Evolutionary conservation across 30 jellyfish, hydroid and myxozoan genomes (phyloP).

Genomic region (Rhopilema esculentum): DNA sequence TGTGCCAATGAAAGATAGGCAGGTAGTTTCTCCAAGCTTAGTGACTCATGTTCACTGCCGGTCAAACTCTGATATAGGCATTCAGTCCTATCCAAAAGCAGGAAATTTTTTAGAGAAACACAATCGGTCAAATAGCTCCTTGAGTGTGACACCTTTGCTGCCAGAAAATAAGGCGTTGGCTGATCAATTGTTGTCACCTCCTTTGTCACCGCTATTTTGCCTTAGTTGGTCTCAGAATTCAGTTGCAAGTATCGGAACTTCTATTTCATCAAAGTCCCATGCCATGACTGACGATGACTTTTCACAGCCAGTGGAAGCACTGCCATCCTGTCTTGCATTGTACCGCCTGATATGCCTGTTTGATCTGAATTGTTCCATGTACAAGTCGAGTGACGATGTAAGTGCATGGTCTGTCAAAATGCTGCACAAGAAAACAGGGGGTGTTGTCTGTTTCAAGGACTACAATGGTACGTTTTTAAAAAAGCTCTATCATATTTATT

Average conservation of each 20-base stretch:
- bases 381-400: slow-evolving; percentile 79
- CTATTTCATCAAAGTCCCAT: slow-evolving; percentile 25
- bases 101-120: not conserved
- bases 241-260: slow-evolving; percentile 21
- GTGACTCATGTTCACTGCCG: slow-evolving; percentile 7
- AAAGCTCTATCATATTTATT: too few species aligned
- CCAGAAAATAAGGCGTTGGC: slow-evolving; percentile 5
- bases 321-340: slow-evolving; percentile 94
- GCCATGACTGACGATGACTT: slow-evolving; percentile 1
- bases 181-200: slow-evolving; percentile 19
- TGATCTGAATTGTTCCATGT: slow-evolving; percentile 94
- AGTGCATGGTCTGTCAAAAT: slow-evolving; percentile 89
- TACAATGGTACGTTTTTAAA: slow-evolving; percentile 74
- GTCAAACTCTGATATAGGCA: slow-evolving; percentile 37
- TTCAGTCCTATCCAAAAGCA: slow-evolving; percentile 5
- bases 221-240: slow-evolving; percentile 25
- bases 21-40: slow-evolving; percentile 21
- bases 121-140: slow-evolving; percentile 22
- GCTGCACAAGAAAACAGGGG: slow-evolving; percentile 97
- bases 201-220: not conserved
- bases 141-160: not conserved
- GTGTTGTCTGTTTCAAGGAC: slow-evolving; percentile 80
- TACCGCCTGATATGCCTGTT: slow-evolving; percentile 92
- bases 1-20: slow-evolving; percentile 16
- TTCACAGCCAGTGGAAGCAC: slow-evolving; percentile 70